phyloP scores from a whole-genome alignment of 2,888 invertebrate species.

The Orthosia incerta region DNA sequence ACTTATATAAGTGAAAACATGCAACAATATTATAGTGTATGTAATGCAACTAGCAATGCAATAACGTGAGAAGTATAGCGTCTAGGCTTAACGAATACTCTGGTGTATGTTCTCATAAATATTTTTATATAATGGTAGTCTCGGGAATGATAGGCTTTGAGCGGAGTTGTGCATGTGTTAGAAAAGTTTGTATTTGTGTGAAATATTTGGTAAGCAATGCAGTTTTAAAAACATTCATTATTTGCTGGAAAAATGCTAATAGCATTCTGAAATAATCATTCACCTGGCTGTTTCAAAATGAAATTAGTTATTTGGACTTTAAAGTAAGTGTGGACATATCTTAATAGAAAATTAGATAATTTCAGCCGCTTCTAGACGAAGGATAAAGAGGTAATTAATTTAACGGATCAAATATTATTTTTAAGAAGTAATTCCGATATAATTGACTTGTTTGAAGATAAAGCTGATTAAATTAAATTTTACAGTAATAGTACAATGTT shows the following conservation, averaged over 20 bases:
- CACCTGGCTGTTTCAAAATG: constrained; percentile 15
- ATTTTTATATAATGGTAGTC: constrained; percentile 64
- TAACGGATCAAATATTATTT: constrained; percentile 48
- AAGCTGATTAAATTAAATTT: constrained; percentile 19
- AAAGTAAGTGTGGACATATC: constrained; percentile 60
- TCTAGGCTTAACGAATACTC: constrained; percentile 64
- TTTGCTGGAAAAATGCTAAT: constrained; percentile 33
- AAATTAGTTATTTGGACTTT: constrained; percentile 41
- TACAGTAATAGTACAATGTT: constrained; percentile 3
- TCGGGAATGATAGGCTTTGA: constrained; percentile 57
- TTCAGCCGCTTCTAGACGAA: constrained; percentile 28
- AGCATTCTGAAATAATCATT: constrained; percentile 28
- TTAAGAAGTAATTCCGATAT: constrained; percentile 3
- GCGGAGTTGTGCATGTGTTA: constrained; percentile 57
- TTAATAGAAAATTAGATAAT: constrained; percentile 46
- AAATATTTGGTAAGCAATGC: constrained; percentile 38
- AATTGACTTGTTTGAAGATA: neutral
- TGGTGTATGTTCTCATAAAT: constrained; percentile 60
- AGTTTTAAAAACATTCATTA: constrained; percentile 45
- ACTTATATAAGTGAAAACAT: constrained; percentile 31
- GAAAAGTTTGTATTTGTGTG: constrained; percentile 28
- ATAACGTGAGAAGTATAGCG: constrained; percentile 66
- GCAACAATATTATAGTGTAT: constrained; percentile 61
- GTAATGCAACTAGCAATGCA: constrained; percentile 76
- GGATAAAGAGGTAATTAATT: constrained; percentile 35